These are phyloP conservation scores for Platypus cylindrus DNA, from an alignment of 2,888 invertebrate species.

Conservation along the genomic window DNA sequence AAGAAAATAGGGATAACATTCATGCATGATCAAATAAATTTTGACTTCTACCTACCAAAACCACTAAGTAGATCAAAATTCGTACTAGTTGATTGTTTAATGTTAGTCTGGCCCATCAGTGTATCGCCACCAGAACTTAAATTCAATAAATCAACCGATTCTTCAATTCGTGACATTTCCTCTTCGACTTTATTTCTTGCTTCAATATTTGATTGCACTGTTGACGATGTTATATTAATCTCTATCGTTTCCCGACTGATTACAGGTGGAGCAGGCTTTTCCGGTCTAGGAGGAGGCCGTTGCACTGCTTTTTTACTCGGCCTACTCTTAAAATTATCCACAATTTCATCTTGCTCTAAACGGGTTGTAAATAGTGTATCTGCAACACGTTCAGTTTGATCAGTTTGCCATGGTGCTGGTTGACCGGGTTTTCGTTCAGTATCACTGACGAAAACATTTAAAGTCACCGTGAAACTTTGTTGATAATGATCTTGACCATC, in stretches of 20 bases:
- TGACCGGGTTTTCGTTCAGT: slow-evolving; percentile 53
- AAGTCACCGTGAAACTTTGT: slow-evolving; percentile 52
- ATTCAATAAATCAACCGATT: slow-evolving; percentile 48
- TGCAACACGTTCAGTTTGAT: slow-evolving; percentile 43
- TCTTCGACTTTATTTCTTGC: slow-evolving; percentile 18
- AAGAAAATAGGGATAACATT: not conserved
- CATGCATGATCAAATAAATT: slow-evolving; percentile 20
- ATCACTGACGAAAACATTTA: slow-evolving; percentile 61
- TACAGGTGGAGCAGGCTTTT: slow-evolving; percentile 28
- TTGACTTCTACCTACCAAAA: slow-evolving; percentile 30
- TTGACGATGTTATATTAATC: slow-evolving; percentile 18
- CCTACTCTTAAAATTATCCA: slow-evolving; percentile 62
- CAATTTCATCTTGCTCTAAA: slow-evolving; percentile 69
- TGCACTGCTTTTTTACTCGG: slow-evolving; percentile 25
- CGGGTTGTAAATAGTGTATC: slow-evolving; percentile 61
- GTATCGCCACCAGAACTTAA: slow-evolving; percentile 30
- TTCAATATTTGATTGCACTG: slow-evolving; percentile 25
- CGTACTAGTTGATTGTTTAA: slow-evolving; percentile 29
- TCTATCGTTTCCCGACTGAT: slow-evolving; percentile 21
- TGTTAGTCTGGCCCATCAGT: slow-evolving; percentile 10
- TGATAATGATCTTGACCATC: slow-evolving; percentile 52
- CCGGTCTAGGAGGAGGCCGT: slow-evolving; percentile 33
- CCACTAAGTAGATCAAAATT: slow-evolving; percentile 50
- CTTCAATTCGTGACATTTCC: slow-evolving; percentile 24
- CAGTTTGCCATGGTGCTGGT: slow-evolving; percentile 64